Conservation (phyloP, 2,888 invertebrate species). For the Prenolepis imparis region DNA sequence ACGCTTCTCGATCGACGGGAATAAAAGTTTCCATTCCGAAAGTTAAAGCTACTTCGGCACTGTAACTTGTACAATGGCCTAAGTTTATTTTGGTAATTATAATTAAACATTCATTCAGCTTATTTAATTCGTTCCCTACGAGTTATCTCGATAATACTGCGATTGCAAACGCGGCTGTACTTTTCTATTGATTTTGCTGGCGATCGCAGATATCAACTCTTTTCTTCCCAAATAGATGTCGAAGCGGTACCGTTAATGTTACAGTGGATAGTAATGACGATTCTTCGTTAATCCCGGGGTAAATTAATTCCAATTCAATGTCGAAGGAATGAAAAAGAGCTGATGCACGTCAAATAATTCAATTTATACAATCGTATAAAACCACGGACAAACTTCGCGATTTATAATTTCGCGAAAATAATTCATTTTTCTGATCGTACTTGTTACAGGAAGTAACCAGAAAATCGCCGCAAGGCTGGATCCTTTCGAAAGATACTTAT, state of each 20-base stretch:
- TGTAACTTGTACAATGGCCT: constrained; percentile 40
- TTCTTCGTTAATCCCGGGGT: neutral
- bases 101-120: constrained; percentile 33
- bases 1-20: constrained; percentile 65
- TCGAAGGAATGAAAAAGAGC: neutral
- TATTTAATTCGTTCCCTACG: constrained; percentile 11
- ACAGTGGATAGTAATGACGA: neutral
- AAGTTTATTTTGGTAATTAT: constrained; percentile 49
- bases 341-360: neutral
- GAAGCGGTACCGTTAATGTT: neutral
- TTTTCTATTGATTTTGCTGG: constrained; percentile 2
- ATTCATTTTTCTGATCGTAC: neutral
- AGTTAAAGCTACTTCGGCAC: constrained; percentile 28
- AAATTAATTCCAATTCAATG: neutral
- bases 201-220: neutral
- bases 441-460: neutral
- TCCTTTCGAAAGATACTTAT: constrained; percentile 2
- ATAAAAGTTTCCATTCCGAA: constrained; percentile 59
- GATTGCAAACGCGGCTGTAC: neutral
- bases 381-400: neutral
- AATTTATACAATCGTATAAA: neutral
- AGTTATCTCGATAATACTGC: constrained; percentile 10
- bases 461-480: neutral
- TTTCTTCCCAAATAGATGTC: neutral
- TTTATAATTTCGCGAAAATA: neutral